Evolutionary conservation across 2,113 vertebrate genomes (phyloP), one percentile per base, ranked within the genome.

Genomic region (Narcine bancroftii): DNA sequence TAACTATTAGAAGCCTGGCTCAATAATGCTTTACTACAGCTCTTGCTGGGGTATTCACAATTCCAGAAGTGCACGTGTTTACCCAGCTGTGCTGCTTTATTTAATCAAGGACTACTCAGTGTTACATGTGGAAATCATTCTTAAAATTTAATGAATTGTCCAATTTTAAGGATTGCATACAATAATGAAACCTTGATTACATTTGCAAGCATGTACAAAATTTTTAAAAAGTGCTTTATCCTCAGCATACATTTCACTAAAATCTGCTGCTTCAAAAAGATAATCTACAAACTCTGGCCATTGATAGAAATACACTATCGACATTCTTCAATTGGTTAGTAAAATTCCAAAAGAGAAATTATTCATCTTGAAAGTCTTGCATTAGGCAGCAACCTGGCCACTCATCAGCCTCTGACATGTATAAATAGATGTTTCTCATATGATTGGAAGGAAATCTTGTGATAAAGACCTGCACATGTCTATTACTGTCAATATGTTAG

Each of bases 21-120:
- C 95, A 96, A 95, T 94, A 95, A 95, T 96, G 95, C 96, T 96
- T 96, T 95, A 95, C 95, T 92, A 94, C 95, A 94, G 94, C 95
- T 94, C 96, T 96, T 94, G 95, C 95, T 95, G 95, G 94, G 96
- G 96, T 96, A 96, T 95, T 96, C 95, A 96, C 93, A 94, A 96
- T 69, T 91, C 11, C 65, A 66, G 26, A 29, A 87, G 65, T 45
- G 89, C 63, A 91, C 36, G 47, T 91, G 63, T 47, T 91, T 42
- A 47, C 39, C 89, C 89, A 91, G 89, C 89, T 91, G 60, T 26
- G 21, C 63, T 45, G 71, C 36, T 91, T 89, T 65, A 89, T 29
- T 89, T 91, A 69, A 66, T 69, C 39, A 65, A 69, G 65, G 65
- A 42, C 39, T 91, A 91, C 89, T 26, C 21, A 47, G 65, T 42